These are phyloP conservation scores for Scalopus aquaticus DNA, from an alignment of 2,113 vertebrate species.

Conservation along the genomic window DNA sequence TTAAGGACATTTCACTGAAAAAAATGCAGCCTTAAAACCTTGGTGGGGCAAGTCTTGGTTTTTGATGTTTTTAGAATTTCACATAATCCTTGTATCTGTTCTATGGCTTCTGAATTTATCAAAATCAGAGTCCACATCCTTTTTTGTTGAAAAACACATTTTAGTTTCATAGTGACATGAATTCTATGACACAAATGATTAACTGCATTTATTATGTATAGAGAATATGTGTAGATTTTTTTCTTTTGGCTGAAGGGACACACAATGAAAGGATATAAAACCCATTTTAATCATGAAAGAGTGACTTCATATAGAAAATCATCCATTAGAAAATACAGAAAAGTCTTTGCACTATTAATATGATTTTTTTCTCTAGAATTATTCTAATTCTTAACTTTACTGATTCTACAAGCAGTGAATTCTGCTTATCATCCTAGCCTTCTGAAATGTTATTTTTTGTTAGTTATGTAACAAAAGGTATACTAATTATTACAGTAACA, in stretches of 20 bases:
- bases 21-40: not conserved
- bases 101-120: not conserved
- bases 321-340: not conserved
- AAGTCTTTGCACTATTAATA: not conserved
- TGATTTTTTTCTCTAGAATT: not conserved
- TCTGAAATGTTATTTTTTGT: not conserved
- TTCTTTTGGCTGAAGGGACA: not conserved
- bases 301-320: not conserved
- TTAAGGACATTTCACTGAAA: constrained; percentile 31
- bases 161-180: not conserved
- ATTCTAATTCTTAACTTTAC: not conserved
- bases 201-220: not conserved
- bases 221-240: not conserved
- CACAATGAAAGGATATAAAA: not conserved
- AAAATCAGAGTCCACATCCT: not conserved
- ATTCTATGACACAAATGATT: not conserved
- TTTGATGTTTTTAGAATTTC: not conserved
- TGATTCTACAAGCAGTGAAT: not conserved
- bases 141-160: not conserved
- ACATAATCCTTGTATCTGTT: not conserved
- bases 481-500: not conserved
- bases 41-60: not conserved
- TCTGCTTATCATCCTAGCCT: not conserved
- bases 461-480: not conserved
- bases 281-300: constrained; percentile 8